A percentile compares a stretch with the other conserved stretches of the same genome.
Evolutionary conservation across 92 coral and sea anemone genomes (phyloP).

Genomic region (Blastomussa wellsi): DNA sequence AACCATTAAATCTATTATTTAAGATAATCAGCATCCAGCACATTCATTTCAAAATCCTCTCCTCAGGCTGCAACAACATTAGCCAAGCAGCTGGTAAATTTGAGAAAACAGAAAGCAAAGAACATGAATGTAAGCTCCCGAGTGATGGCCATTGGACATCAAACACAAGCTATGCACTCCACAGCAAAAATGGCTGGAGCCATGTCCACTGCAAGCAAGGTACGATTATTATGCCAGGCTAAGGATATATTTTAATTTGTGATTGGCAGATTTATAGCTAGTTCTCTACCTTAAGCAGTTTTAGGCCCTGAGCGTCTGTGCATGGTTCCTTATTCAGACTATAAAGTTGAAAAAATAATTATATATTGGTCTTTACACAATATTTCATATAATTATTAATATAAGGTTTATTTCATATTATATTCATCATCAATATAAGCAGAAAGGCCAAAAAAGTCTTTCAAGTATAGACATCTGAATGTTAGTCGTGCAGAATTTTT

Average conservation of each 20-base stretch:
- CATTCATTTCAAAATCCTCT: not conserved
- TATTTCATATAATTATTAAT: too few relatives aligned
- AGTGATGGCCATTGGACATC: conserved; percentile 89
- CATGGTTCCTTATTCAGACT: not conserved
- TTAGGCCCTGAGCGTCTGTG: not conserved
- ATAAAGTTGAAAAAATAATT: not conserved
- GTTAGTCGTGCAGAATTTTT: too few relatives aligned
- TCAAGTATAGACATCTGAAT: too few relatives aligned
- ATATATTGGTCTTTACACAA: too few relatives aligned
- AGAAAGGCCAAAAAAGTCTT: too few relatives aligned
- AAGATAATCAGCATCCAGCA: not conserved
- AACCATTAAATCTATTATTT: not conserved
- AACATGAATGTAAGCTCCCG: conserved; percentile 81
- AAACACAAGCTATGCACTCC: conserved; percentile 97
- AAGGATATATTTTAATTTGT: not conserved
- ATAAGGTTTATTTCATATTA: too few relatives aligned
- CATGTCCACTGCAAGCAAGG: conserved; percentile 95
- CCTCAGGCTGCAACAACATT: conserved; percentile 88
- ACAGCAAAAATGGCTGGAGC: conserved; percentile 99
- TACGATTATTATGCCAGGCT: not conserved
- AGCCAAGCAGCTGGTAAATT: conserved; percentile 91
- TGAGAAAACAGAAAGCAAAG: conserved; percentile 91
- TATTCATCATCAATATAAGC: too few relatives aligned
- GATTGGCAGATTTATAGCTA: not conserved
- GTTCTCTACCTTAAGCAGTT: not conserved